phyloP scores from a whole-genome alignment of 2,113 vertebrate species.

The Vombatus ursinus region DNA sequence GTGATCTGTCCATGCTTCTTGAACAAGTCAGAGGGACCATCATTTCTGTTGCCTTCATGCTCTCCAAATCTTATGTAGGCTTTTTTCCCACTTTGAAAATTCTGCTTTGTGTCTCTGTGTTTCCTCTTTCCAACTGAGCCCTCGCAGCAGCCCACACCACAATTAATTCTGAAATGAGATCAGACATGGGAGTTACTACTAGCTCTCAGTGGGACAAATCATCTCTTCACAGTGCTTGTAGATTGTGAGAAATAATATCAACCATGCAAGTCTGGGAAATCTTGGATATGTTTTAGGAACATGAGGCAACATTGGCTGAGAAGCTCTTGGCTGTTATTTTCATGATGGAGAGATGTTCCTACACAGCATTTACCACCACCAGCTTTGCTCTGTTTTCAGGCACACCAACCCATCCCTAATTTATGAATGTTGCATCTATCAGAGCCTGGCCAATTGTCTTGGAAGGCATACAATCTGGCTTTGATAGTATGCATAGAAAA shows the following conservation, averaged over 20 bases:
- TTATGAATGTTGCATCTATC: constrained; percentile 19
- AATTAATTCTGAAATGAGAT: constrained; percentile 74
- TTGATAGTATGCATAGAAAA: constrained; percentile 53
- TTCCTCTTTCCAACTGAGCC: constrained; percentile 44
- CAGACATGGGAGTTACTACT: constrained; percentile 57
- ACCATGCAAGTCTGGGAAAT: background rate
- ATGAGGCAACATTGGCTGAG: background rate
- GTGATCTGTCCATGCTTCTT: background rate
- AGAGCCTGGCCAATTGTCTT: constrained; percentile 53
- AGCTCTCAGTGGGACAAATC: constrained; percentile 51
- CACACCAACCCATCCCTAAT: background rate
- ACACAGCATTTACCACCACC: constrained; percentile 11
- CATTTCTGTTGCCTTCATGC: background rate
- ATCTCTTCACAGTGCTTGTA: constrained; percentile 21
- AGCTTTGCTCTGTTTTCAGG: constrained; percentile 60
- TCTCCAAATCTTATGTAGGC: background rate
- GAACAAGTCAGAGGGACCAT: background rate
- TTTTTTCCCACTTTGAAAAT: constrained; percentile 59
- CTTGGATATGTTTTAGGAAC: background rate
- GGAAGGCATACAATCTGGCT: constrained; percentile 43
- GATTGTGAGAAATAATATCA: constrained; percentile 35
- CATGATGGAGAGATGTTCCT: background rate
- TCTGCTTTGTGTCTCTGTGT: constrained; percentile 16
- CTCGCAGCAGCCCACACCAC: constrained; percentile 39
- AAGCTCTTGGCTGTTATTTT: background rate